phyloP scores from a whole-genome alignment of 2,797 vertebrate species.

The Tapirus indicus region DNA sequence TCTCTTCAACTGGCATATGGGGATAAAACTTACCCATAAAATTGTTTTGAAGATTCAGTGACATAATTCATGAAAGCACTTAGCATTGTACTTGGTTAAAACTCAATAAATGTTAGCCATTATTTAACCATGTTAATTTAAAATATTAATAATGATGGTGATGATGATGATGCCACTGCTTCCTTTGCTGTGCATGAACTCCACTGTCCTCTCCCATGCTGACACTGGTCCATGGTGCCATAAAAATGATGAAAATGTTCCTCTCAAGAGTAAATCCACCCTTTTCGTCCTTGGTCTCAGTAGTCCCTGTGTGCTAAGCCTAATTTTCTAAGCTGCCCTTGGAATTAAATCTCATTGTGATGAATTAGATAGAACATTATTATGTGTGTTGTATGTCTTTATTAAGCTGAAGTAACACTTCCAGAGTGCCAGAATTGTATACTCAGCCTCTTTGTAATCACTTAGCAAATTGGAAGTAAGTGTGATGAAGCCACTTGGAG shows the following conservation, averaged over 20 bases:
- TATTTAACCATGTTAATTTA: not conserved
- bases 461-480: slow-evolving; percentile 34
- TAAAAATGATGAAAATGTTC: not conserved
- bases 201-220: not conserved
- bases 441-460: not conserved
- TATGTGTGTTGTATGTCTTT: not conserved
- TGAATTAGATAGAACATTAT: not conserved
- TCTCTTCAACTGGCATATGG: not conserved
- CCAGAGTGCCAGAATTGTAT: not conserved
- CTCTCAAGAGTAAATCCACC: not conserved
- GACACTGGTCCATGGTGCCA: not conserved
- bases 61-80: not conserved
- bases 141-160: not conserved
- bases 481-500: not conserved
- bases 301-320: not conserved
- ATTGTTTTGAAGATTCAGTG: slow-evolving; percentile 25
- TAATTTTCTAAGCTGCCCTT: not conserved
- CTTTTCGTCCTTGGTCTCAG: not conserved
- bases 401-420: not conserved
- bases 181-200: not conserved
- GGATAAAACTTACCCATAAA: not conserved
- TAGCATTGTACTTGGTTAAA: not conserved
- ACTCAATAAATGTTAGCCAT: not conserved
- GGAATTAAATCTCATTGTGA: not conserved
- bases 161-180: not conserved